Evolutionary conservation across 2,797 vertebrate genomes (phyloP), one percentile per base, ranked within the genome.

Genomic region (Notolepis coatsorum): DNA sequence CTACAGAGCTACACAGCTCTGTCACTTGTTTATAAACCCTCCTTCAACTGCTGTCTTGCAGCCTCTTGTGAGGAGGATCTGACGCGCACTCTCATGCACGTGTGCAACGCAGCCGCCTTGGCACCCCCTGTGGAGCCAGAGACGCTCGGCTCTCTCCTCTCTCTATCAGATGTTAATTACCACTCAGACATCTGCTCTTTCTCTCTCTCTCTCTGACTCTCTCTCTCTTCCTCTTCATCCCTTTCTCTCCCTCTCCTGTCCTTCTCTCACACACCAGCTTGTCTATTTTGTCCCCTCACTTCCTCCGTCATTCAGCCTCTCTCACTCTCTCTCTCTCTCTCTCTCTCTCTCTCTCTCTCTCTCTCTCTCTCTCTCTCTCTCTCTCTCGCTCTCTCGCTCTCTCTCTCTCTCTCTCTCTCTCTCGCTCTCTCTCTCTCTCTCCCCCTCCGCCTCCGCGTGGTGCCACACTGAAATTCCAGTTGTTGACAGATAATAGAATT

Each of bases 101-200:
- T 57, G 43, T 64, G 45, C 65, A 20, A 15, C 59, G 10, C 3
- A 0, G 41, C 49, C 28, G 50, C 7, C 1, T 54, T 62, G 38
- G 68, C 77, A 64, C 35, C 46, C 25, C 67, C 58, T 42, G 67
- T 65, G 45, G 65, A 67, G 49, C 24, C 45, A 51, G 39, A 77
- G 50, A 71, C 35, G 13, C 50, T 67, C 80, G 81, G 77, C 80
- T 86, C n/a, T n/a, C n/a, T n/a, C 63, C 53, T 69, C 42, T 52
- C 24, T 57, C 61, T 74, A 61, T 76, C 66, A 70, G 61, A 77
- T 84, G 51, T 70, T 89, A 84, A 87, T 86, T 84, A 79, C 57
- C 50, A 74, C 28, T 63, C 65, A 66, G 65, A 81, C 78, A 87
- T 87, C 80, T 86, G 79, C 62, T 73, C n/a, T 48, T 43, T 57